Evolutionary conservation across 2,888 invertebrate species (phyloP).

Genomic region (Pinctada fucata): DNA sequence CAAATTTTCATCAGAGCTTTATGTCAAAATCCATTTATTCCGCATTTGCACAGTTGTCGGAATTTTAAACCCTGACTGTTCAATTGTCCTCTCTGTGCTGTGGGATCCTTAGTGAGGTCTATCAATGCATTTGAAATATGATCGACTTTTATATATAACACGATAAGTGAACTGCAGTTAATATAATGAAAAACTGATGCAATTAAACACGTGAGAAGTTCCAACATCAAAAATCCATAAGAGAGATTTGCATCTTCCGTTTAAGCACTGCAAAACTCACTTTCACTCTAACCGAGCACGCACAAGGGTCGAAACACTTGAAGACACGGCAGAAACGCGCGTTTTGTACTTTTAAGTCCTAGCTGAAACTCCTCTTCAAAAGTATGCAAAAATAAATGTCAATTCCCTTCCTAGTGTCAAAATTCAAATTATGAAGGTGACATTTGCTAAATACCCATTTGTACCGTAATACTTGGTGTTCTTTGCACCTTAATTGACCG

Average conservation of each 20-base stretch:
- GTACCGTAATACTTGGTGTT: too few relatives aligned
- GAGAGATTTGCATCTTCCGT: too few relatives aligned
- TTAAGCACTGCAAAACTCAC: too few relatives aligned
- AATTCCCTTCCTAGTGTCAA: background rate
- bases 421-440: background rate
- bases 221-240: too few relatives aligned
- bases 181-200: background rate
- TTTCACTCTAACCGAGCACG: too few relatives aligned
- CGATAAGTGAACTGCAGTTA: background rate
- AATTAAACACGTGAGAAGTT: too few relatives aligned
- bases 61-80: background rate
- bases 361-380: too few relatives aligned
- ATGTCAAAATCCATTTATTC: background rate
- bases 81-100: background rate
- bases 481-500: too few relatives aligned
- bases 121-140: background rate
- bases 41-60: background rate
- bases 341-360: too few relatives aligned
- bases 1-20: background rate
- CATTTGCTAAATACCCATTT: background rate
- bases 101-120: background rate
- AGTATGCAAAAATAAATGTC: background rate
- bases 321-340: too few relatives aligned
- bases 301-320: too few relatives aligned
- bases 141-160: background rate